phyloP scores from a whole-genome alignment of 2,797 vertebrate species.

The Onychomys leucogaster region DNA sequence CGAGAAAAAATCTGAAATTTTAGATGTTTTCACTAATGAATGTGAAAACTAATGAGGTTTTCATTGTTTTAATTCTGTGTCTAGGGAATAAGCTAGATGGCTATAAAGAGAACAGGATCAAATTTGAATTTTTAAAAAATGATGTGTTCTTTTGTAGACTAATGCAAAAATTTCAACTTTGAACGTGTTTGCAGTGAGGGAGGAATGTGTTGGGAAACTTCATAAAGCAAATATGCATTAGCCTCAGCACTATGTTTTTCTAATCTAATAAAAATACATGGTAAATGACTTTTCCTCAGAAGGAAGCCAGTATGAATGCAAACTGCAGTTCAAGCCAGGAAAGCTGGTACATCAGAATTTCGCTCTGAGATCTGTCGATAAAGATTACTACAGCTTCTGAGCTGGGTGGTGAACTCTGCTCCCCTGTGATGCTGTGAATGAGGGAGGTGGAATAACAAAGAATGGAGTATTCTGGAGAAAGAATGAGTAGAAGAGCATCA shows the following conservation, averaged over 20 bases:
- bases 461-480: background rate
- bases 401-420: too few relatives aligned
- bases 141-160: conserved; percentile 63
- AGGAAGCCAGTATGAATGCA: conserved; percentile 32
- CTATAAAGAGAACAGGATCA: conserved; percentile 68
- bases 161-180: conserved; percentile 69
- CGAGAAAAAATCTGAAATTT: conserved; percentile 78
- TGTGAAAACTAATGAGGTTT: conserved; percentile 78
- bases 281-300: conserved; percentile 15
- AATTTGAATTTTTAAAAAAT: conserved; percentile 63
- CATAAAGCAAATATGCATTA: conserved; percentile 67
- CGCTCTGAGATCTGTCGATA: conserved; percentile 51
- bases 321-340: conserved; percentile 43
- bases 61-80: conserved; percentile 78
- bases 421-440: background rate
- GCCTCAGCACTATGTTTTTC: conserved; percentile 51
- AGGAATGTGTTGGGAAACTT: conserved; percentile 51
- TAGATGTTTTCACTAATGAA: conserved; percentile 77
- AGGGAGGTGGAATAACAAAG: background rate
- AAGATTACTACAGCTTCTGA: background rate
- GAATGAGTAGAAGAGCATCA: background rate
- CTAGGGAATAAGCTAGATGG: conserved; percentile 72
- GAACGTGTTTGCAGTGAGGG: conserved; percentile 63
- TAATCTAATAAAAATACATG: conserved; percentile 77
- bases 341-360: conserved; percentile 15